phyloP scores from a whole-genome alignment of 2,797 vertebrate species.

The Selene dorsalis region DNA sequence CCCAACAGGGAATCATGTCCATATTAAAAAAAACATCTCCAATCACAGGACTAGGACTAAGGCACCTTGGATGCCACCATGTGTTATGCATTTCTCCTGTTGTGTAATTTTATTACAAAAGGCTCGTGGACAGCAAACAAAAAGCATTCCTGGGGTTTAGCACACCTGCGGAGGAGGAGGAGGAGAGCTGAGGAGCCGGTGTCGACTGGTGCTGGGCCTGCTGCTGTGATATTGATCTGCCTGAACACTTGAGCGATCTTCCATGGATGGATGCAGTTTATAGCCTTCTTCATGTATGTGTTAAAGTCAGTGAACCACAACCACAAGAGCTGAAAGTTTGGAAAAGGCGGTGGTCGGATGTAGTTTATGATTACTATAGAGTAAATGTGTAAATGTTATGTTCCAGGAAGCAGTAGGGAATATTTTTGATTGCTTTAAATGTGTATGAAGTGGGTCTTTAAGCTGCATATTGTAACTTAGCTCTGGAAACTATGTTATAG shows the following conservation, averaged over 20 bases:
- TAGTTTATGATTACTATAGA: not conserved
- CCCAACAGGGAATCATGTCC: not conserved
- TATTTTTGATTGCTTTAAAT: too few relatives aligned
- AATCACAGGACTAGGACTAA: slow-evolving; percentile 10
- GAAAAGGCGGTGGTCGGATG: not conserved
- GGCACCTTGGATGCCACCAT: slow-evolving; percentile 14
- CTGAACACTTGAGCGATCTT: slow-evolving; percentile 5
- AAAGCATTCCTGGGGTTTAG: slow-evolving; percentile 45
- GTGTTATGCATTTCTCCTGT: slow-evolving; percentile 18
- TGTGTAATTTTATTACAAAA: slow-evolving; percentile 48
- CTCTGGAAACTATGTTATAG: too few relatives aligned
- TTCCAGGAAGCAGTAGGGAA: not conserved
- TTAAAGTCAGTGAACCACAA: not conserved
- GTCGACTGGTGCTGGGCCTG: not conserved
- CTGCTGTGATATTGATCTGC: slow-evolving; percentile 24
- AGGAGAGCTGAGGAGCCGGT: not conserved
- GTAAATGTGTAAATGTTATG: not conserved
- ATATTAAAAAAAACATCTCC: slow-evolving; percentile 31
- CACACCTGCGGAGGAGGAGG: not conserved
- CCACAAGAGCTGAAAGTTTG: not conserved
- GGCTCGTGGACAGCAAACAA: slow-evolving; percentile 28
- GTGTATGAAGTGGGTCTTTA: not conserved
- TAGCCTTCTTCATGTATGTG: not conserved
- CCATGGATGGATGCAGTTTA: slow-evolving; percentile 7
- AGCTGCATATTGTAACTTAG: too few relatives aligned